Conservation (phyloP, 2,113 vertebrate species). For the Clupea harengus region DNA sequence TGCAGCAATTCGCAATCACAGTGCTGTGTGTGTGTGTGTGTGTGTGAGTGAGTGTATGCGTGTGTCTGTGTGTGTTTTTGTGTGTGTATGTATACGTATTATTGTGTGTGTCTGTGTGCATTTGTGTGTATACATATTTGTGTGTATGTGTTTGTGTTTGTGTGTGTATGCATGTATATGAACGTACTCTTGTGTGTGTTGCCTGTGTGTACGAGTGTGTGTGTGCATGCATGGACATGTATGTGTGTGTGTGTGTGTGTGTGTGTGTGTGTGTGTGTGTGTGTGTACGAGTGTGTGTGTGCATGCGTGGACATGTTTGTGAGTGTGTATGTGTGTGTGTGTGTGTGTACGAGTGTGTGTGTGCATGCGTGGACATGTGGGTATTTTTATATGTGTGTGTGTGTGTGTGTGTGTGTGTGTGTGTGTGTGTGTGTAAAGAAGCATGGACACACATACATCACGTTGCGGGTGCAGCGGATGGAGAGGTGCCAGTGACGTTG, state of each 20-base stretch:
- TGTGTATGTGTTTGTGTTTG: not conserved
- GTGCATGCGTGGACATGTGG: not conserved
- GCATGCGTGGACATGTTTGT: not conserved
- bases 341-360: not conserved
- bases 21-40: not conserved
- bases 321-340: not conserved
- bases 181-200: not conserved
- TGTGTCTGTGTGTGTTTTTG: not conserved
- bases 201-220: not conserved
- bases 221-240: not conserved
- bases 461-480: conserved; percentile 34
- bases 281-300: not conserved
- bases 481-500: conserved; percentile 24
- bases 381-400: not conserved
- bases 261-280: not conserved
- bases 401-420: not conserved
- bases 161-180: not conserved
- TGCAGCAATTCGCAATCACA: no score
- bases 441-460: conserved; percentile 1
- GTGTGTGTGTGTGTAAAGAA: not conserved
- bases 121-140: not conserved
- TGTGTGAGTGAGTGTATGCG: not conserved
- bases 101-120: not conserved
- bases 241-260: not conserved
- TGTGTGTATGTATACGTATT: not conserved